These are phyloP conservation scores for Ciona savignyi DNA, from an alignment of 23 tunicate species.

Conservation along the genomic window DNA sequence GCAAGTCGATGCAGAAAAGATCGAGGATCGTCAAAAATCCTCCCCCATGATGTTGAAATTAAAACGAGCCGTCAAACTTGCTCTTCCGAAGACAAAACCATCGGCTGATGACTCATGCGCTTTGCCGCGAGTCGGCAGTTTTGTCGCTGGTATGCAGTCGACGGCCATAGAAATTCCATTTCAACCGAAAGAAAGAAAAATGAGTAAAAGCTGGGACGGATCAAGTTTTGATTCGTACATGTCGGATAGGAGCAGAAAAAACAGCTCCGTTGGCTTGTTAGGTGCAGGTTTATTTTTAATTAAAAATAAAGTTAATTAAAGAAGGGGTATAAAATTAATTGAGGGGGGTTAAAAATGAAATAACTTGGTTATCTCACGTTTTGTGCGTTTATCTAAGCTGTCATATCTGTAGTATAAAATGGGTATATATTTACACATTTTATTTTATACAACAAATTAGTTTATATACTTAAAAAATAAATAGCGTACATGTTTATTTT, in stretches of 20 bases:
- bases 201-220: slow-evolving; percentile 23
- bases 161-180: not conserved
- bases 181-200: not conserved
- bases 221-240: slow-evolving; percentile 5
- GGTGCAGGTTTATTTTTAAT: not conserved
- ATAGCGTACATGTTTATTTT: no score
- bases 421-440: no score
- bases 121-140: not conserved
- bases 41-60: slow-evolving; percentile 1
- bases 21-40: not conserved
- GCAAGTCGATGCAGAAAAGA: not conserved
- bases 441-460: no score
- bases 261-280: slow-evolving; percentile 2
- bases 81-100: not conserved
- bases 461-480: no score
- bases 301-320: not conserved
- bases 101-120: not conserved
- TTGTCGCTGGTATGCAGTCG: not conserved
- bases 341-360: no score
- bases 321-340: not conserved
- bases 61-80: not conserved
- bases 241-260: not conserved
- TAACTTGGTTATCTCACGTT: no score
- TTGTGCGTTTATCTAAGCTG: no score
- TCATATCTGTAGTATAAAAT: no score